Conservation (phyloP, 2,888 invertebrate genomes). For the Caenorhabditis panamensis region DNA sequence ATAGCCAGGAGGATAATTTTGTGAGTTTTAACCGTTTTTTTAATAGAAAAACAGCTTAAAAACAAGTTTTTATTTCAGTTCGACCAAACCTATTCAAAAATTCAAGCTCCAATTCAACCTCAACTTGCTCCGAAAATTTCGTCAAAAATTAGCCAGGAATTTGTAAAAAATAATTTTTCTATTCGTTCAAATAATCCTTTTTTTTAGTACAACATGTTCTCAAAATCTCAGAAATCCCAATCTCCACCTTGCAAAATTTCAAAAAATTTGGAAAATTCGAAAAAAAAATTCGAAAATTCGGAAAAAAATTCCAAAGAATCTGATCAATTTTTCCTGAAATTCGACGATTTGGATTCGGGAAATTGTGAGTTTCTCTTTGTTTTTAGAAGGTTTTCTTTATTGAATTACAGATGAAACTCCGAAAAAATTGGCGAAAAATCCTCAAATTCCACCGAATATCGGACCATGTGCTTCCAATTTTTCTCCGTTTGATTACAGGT, state of each 20-base stretch:
- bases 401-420: too few relatives aligned
- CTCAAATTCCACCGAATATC: neutral
- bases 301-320: too few relatives aligned
- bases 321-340: neutral
- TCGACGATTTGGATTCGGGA: neutral
- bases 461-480: conserved; percentile 13
- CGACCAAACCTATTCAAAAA: neutral
- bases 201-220: too few relatives aligned
- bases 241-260: neutral
- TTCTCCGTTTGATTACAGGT: conserved; percentile 37
- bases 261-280: neutral
- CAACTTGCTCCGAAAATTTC: too few relatives aligned
- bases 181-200: too few relatives aligned
- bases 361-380: neutral
- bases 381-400: too few relatives aligned
- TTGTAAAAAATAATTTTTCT: neutral
- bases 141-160: too few relatives aligned
- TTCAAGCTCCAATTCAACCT: neutral
- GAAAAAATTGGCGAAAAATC: neutral
- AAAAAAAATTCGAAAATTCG: neutral
- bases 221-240: too few relatives aligned
- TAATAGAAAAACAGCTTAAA: too few relatives aligned
- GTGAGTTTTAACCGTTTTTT: neutral
- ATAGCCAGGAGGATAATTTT: conserved; percentile 1
- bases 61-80: conserved; percentile 6